phyloP scores from a whole-genome alignment of 1,140 invertebrate genomes.

The Mizuhopecten yessoensis region DNA sequence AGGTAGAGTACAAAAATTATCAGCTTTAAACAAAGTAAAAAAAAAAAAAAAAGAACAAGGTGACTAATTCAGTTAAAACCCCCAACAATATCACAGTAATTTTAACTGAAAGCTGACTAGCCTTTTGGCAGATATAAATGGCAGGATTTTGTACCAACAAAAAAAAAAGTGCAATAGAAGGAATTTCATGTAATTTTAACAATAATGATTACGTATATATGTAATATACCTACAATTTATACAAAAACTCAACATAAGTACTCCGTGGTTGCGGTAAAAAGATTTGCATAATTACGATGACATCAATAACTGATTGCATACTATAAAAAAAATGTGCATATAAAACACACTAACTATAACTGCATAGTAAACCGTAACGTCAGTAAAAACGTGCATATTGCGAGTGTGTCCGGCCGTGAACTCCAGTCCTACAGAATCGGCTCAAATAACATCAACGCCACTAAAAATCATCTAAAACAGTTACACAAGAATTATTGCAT shows the following conservation, averaged over 20 bases:
- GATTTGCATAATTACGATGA: conserved; percentile 10
- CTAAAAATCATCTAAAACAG: conserved; percentile 35
- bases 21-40: background rate
- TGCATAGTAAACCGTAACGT: background rate
- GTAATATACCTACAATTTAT: conserved; percentile 3
- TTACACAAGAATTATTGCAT: conserved; percentile 29
- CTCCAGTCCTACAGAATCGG: background rate
- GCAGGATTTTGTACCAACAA: conserved; percentile 24
- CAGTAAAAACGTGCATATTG: conserved; percentile 27
- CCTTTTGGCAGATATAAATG: background rate
- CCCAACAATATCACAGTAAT: conserved; percentile 36
- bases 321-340: conserved; percentile 10
- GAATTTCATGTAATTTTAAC: conserved; percentile 5
- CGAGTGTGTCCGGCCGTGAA: background rate
- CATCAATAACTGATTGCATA: conserved; percentile 20
- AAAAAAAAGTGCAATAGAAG: background rate
- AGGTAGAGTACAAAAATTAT: background rate
- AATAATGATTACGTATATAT: conserved; percentile 2
- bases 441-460: background rate
- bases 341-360: background rate
- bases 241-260: conserved; percentile 29
- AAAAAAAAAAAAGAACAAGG: too few species aligned
- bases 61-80: background rate
- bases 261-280: background rate
- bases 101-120: background rate